phyloP scores from a whole-genome alignment of 1,140 invertebrate genomes.

The Microplitis demolitor region DNA sequence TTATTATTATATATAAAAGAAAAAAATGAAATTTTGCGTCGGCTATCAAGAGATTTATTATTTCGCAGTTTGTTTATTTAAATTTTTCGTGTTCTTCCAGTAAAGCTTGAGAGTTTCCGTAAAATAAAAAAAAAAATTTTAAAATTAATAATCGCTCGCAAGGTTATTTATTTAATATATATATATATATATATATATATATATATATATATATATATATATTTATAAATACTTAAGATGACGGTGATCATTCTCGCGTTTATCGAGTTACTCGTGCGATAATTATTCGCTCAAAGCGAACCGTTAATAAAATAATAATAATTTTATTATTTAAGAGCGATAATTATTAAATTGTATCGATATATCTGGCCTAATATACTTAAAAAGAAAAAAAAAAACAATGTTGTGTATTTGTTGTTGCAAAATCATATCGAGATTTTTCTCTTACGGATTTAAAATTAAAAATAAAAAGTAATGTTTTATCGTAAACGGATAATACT shows the following conservation, averaged over 20 bases:
- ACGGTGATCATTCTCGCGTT: background rate
- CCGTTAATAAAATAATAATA: background rate
- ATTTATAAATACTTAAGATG: background rate
- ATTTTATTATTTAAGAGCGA: background rate
- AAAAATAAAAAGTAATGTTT: background rate
- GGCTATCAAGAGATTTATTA: no score
- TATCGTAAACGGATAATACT: background rate
- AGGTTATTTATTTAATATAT: no score
- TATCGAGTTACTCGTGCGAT: background rate
- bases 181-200: no score
- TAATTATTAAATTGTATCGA: conserved; percentile 15
- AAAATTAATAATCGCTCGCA: background rate
- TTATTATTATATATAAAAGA: background rate
- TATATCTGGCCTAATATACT: conserved; percentile 59
- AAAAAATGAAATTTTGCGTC: no score
- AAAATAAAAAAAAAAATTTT: no score
- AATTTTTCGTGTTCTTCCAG: no score
- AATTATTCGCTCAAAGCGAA: background rate
- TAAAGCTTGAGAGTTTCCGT: no score
- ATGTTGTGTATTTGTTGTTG: conserved; percentile 56
- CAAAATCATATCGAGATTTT: conserved; percentile 54
- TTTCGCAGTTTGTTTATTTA: no score
- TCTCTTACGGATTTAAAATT: conserved; percentile 48
- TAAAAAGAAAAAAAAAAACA: conserved; percentile 54
- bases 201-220: background rate